Evolutionary conservation across 2,888 invertebrate species (phyloP).

Genomic region (Argyresthia albistria): DNA sequence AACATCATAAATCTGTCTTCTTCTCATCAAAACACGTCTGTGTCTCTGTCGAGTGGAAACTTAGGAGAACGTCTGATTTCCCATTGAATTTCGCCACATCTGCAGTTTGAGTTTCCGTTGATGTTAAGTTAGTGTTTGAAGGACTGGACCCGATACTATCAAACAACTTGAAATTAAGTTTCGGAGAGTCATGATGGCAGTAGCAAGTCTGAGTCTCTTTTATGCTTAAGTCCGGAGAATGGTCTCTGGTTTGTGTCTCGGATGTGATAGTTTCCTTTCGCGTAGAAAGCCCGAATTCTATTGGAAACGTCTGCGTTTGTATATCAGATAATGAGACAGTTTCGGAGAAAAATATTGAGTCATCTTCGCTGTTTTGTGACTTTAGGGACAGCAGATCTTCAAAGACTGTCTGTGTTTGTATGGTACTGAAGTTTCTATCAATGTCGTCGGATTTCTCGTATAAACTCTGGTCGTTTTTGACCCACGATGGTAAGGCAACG

Average conservation of each 20-base stretch:
- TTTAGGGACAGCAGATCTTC: conserved; percentile 45
- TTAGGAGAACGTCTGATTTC: no score
- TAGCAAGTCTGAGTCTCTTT: conserved; percentile 57
- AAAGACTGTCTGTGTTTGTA: conserved; percentile 45
- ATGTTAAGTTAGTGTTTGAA: conserved; percentile 25
- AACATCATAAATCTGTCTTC: no score
- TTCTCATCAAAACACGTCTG: no score
- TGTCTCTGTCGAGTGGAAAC: no score
- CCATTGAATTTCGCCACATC: no score
- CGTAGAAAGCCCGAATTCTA: conserved; percentile 38
- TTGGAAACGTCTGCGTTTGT: conserved; percentile 53
- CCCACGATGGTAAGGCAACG: conserved; percentile 34
- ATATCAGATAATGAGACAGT: conserved; percentile 49
- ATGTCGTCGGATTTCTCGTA: conserved; percentile 39
- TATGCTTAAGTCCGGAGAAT: conserved; percentile 42
- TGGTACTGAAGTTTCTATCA: conserved; percentile 11
- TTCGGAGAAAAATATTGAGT: conserved; percentile 43
- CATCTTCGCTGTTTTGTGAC: conserved; percentile 48
- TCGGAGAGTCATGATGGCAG: conserved; percentile 41
- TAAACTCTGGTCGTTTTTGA: conserved; percentile 16
- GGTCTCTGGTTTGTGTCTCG: conserved; percentile 18
- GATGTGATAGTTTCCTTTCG: conserved; percentile 47
- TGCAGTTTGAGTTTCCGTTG: conserved; percentile 31
- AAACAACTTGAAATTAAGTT: conserved; percentile 25
- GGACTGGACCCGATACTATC: conserved; percentile 40